Conservation (phyloP, 2,888 invertebrate species). For the Sinohyriopsis cumingii region DNA sequence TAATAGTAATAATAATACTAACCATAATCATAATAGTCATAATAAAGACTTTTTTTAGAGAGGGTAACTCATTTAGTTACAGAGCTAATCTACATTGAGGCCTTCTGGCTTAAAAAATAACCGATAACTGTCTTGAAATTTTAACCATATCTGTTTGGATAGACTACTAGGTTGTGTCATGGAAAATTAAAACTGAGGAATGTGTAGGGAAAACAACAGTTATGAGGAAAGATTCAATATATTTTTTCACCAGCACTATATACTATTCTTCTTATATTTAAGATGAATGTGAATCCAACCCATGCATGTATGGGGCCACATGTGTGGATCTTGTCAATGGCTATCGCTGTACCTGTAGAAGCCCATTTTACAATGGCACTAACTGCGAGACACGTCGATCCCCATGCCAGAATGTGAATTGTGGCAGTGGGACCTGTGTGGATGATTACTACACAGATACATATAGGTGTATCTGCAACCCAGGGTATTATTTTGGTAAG, state of each 20-base stretch:
- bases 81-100: no score
- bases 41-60: no score
- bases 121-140: no score
- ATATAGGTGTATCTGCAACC: constrained; percentile 49
- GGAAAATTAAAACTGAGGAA: neutral
- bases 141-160: no score
- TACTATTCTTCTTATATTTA: constrained; percentile 6
- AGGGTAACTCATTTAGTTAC: no score
- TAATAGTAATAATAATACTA: no score
- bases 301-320: constrained; percentile 50
- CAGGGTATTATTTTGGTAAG: constrained; percentile 47
- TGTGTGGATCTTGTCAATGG: constrained; percentile 76
- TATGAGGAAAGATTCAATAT: neutral
- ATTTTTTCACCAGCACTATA: neutral
- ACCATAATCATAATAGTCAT: no score
- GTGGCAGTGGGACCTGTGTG: constrained; percentile 41
- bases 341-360: constrained; percentile 89
- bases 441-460: constrained; percentile 41
- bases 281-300: constrained; percentile 50
- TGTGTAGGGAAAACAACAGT: neutral
- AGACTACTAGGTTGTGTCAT: neutral
- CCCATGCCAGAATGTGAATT: constrained; percentile 32
- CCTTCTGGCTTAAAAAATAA: no score
- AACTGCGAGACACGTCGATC: constrained; percentile 80
- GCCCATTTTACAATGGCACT: constrained; percentile 85